Evolutionary conservation across 2,797 vertebrate species (phyloP).

Genomic region (Macropus fuliginosus): DNA sequence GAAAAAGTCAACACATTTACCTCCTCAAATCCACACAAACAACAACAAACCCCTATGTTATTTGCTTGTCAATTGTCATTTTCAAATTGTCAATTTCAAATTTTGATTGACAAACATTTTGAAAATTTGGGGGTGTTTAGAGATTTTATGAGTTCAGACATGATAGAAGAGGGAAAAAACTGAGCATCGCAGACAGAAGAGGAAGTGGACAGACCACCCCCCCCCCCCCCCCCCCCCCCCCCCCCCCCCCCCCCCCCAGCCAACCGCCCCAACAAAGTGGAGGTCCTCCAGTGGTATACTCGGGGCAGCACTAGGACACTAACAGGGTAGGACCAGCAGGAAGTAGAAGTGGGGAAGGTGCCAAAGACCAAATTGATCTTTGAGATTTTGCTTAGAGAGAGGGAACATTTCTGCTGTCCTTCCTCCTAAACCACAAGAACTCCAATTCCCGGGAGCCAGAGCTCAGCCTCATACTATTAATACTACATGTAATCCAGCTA

Average conservation of each 20-base stretch:
- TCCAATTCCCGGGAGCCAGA: background rate
- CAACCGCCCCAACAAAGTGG: background rate
- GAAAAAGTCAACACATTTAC: background rate
- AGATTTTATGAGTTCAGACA: slow-evolving; percentile 27
- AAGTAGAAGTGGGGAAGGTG: background rate
- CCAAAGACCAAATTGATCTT: background rate
- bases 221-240: background rate
- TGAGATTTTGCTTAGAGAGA: background rate
- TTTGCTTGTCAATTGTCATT: slow-evolving; percentile 11
- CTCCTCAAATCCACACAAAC: background rate
- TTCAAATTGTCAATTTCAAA: background rate
- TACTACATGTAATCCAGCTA: slow-evolving; percentile 6
- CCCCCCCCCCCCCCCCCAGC: background rate
- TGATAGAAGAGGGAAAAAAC: background rate
- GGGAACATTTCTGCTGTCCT: slow-evolving; percentile 23
- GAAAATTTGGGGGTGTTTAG: background rate
- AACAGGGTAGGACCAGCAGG: background rate
- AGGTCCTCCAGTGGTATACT: background rate
- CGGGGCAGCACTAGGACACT: background rate
- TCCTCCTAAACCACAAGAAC: background rate
- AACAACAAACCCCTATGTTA: background rate
- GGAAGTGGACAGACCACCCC: background rate
- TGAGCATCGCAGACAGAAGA: background rate
- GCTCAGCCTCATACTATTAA: background rate
- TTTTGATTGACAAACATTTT: slow-evolving; percentile 11